Conservation (phyloP, 2,797 vertebrate species). For the Amblyraja radiata region DNA sequence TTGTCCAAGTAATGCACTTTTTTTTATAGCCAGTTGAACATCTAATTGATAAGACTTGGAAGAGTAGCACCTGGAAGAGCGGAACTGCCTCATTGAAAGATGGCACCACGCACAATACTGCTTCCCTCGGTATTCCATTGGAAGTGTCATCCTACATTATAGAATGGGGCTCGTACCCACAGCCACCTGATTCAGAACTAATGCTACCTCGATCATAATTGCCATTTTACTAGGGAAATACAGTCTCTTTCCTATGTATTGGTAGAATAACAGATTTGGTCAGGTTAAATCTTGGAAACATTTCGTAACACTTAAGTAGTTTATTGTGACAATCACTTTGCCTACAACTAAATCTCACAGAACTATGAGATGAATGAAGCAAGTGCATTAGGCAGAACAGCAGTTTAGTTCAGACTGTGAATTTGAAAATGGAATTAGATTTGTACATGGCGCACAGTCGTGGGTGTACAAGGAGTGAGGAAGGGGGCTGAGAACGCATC, state of each 20-base stretch:
- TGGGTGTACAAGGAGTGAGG: too few species aligned
- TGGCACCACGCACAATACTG: background rate
- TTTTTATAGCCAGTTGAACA: too few species aligned
- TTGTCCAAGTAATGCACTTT: too few species aligned
- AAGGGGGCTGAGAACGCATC: too few species aligned
- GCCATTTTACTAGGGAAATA: background rate
- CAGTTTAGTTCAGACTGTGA: background rate
- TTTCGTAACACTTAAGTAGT: background rate
- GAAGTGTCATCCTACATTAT: background rate
- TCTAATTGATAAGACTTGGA: too few species aligned
- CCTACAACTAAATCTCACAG: background rate
- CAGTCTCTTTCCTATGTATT: background rate
- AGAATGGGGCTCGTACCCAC: background rate
- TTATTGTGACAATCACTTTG: background rate
- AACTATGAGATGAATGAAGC: background rate
- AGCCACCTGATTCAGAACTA: background rate
- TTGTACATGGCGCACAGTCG: too few species aligned
- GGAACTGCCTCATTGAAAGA: background rate
- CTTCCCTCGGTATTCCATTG: background rate
- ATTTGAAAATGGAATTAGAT: too few species aligned
- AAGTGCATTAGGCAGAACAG: background rate
- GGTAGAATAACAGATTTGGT: background rate
- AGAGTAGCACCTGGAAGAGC: too few species aligned
- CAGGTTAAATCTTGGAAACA: background rate
- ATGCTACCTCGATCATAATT: background rate